phyloP scores from a whole-genome alignment of 2,888 invertebrate genomes.

The Drosophila longiperda region DNA sequence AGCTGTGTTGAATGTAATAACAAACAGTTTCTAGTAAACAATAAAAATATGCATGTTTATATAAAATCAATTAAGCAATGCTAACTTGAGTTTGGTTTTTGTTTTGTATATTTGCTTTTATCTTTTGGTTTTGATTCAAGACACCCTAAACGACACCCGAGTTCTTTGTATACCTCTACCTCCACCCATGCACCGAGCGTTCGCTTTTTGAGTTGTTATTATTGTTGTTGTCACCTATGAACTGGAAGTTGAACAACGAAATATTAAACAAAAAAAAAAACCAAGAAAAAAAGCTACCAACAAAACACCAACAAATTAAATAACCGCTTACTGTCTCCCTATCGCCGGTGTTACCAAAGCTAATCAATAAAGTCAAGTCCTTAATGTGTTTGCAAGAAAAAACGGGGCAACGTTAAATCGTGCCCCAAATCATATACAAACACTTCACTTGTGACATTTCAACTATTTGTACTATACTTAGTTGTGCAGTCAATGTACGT shows the following conservation, averaged over 20 bases:
- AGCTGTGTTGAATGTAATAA: constrained; percentile 27
- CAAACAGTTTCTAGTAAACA: constrained; percentile 26
- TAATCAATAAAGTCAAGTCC: constrained; percentile 50
- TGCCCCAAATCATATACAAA: constrained; percentile 43
- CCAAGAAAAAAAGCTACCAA: constrained; percentile 35
- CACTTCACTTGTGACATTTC: constrained; percentile 64
- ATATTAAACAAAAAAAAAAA: constrained; percentile 13
- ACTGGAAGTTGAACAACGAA: constrained; percentile 54
- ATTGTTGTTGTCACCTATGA: constrained; percentile 58
- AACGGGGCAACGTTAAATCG: constrained; percentile 33
- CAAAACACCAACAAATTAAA: constrained; percentile 46
- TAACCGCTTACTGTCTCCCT: constrained; percentile 69
- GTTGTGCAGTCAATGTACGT: constrained; percentile 77
- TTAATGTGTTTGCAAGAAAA: constrained; percentile 66
- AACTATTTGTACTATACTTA: constrained; percentile 69
- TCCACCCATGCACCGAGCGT: constrained; percentile 68
- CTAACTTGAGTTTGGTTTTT: constrained; percentile 51
- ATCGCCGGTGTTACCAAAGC: constrained; percentile 54
- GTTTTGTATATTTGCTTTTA: constrained; percentile 56
- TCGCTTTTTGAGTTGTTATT: constrained; percentile 69
- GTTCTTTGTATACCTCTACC: constrained; percentile 38
- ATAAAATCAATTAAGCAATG: constrained; percentile 35
- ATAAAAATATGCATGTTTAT: constrained; percentile 9
- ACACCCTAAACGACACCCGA: constrained; percentile 43
- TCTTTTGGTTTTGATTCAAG: constrained; percentile 45